Base-by-base conservation (phyloP, 2,797 vertebrate species). In the Tadarida brasiliensis region DNA sequence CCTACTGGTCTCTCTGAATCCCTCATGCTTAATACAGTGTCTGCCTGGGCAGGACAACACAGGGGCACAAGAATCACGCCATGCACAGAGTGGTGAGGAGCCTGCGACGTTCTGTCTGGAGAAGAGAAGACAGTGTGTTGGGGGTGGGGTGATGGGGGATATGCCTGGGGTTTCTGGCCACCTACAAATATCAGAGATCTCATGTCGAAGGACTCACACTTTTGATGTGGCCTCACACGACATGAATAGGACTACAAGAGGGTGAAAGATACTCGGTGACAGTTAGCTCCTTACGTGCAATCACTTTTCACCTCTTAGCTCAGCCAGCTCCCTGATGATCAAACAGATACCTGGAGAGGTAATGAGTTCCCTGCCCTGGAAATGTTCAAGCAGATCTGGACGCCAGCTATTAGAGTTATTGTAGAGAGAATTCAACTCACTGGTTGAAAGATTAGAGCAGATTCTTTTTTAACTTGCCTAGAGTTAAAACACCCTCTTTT, bases 401-500 rank as follows among this genome's bases (percentile, higher is more conserved):
- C 71, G 74, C n/a, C 74, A 90, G 76, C 22, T 70, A 57, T 26
- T 22, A 51, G 68, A 78, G 28, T 26, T 77, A 33, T 54, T 39
- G 0, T 17, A 59, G 59, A 76, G 39, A 70, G 11, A 94, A 61
- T 33, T 93, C 80, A 81, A 33, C 44, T 92, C 71, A 73, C 39
- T 82, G 59, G 24, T 2, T 81, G 81, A 84, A 61, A 90, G 54
- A 81, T 5, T 67, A 12, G 28, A 65, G 28, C 24, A 33, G 44
- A 33, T 76, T 30, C 7, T 70, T 65, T 89, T 83, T 22, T 10
- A 70, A 87, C 22, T 80, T 35, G 26, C 4, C 22, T 59, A 74
- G 57, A 74, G 83, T 54, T 82, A 76, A 94, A 94, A 61, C 20
- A 93, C 17, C 12, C 26, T 74, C 35, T 86, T 87, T 73, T 49